These are phyloP conservation scores for Malacoraja senta DNA, from an alignment of 2,797 vertebrate species.

Conservation along the genomic window DNA sequence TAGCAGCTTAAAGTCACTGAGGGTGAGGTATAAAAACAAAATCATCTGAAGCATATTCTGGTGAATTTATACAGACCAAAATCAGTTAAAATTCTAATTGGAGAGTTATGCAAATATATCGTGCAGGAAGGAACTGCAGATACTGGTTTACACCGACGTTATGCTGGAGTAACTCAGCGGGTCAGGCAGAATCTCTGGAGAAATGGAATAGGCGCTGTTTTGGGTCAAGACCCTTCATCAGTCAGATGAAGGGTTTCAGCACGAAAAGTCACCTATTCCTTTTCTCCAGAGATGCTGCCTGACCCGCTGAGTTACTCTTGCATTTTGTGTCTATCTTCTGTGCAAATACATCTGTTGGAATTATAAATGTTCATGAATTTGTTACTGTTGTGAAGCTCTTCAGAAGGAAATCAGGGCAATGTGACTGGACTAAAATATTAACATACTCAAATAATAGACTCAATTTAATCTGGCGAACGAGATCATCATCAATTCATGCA, in stretches of 20 bases:
- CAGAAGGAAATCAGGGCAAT: not conserved
- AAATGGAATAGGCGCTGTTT: too few relatives aligned
- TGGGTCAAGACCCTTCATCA: too few relatives aligned
- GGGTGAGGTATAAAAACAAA: not conserved
- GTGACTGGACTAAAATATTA: not conserved
- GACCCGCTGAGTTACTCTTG: too few relatives aligned
- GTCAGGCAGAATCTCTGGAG: too few relatives aligned
- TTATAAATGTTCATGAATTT: conserved; percentile 17
- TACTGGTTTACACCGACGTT: too few relatives aligned
- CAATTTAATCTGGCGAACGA: not conserved
- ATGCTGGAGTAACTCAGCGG: too few relatives aligned
- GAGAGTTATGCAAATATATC: not conserved
- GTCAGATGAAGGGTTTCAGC: too few relatives aligned
- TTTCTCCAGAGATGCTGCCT: too few relatives aligned
- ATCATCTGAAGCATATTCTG: not conserved
- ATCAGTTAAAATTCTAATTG: not conserved
- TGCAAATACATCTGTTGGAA: not conserved
- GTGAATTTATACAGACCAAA: not conserved
- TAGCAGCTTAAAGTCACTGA: not conserved
- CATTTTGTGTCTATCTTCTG: too few relatives aligned
- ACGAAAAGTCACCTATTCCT: too few relatives aligned
- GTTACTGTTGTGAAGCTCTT: not conserved
- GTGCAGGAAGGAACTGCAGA: too few relatives aligned
- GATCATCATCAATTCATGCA: not conserved
- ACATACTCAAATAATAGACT: conserved; percentile 19